A percentile compares a stretch with the other conserved stretches of the same genome.
Conservation (phyloP, 1,140 invertebrate genomes). For the Adoxophyes honmai region DNA sequence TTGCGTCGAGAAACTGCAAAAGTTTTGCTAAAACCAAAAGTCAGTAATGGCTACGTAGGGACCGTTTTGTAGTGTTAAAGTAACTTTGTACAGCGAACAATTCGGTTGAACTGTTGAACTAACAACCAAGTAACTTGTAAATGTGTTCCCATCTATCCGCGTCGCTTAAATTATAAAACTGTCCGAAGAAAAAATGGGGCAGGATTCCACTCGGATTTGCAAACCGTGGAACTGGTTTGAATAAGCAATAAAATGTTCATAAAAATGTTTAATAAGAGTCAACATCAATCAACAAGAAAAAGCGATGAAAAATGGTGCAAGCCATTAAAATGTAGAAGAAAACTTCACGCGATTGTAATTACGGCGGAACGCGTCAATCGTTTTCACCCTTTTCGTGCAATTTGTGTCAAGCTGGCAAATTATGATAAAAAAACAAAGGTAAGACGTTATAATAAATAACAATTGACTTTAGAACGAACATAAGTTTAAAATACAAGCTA, state of each 20-base stretch:
- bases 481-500: too few relatives aligned
- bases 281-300: constrained; percentile 53
- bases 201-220: constrained; percentile 1
- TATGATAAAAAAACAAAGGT: too few relatives aligned
- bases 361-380: constrained; percentile 58
- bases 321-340: constrained; percentile 52
- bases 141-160: neutral
- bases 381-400: neutral
- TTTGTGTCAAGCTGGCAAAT: too few relatives aligned
- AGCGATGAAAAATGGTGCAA: constrained; percentile 56
- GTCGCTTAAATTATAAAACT: constrained; percentile 1
- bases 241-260: constrained; percentile 21
- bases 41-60: constrained; percentile 33
- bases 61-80: constrained; percentile 33
- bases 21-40: constrained; percentile 5
- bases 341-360: constrained; percentile 58
- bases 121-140: neutral
- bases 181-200: neutral
- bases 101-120: constrained; percentile 33
- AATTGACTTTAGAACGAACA: too few relatives aligned
- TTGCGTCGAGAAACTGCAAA: neutral
- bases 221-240: constrained; percentile 14
- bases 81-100: constrained; percentile 42
- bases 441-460: too few relatives aligned
- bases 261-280: constrained; percentile 59